Evolutionary conservation across 1,140 invertebrate genomes (phyloP), one percentile per base, ranked within the genome.

Genomic region (Zaprionus camerounensis): DNA sequence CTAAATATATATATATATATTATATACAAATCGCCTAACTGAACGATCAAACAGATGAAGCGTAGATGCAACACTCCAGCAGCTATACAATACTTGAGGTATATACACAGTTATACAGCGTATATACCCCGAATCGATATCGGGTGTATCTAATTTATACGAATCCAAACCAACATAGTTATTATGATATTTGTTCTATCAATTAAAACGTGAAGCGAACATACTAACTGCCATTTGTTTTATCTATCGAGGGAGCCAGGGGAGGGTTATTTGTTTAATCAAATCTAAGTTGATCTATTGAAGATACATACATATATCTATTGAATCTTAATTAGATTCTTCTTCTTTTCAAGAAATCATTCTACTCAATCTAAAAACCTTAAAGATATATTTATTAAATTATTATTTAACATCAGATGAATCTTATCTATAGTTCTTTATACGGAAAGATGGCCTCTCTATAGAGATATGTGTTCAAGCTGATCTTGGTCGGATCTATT

Each of bases 121-220:
- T 72, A 80, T 77, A 56, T 81, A 67, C 63, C n/a, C 28, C 26
- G 64, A 9, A 31, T 31, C 31, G 65, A 66, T 41, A 56, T 63
- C 41, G 65, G 76, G 79, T 80, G 57, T 81, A 76, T 80, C 78
- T 61, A 44, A 82, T 83, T 82, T 82, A 84, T 84, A 81, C 69
- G 46, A 62, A 62, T 70, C 51, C 49, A 53, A 84, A 38, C 58
- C 74, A 82, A 44, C 46, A 65, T 82, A 86, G 82, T 73, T 82
- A 86, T 73, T 86, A 82, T 71, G 62, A 81, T 68, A 82, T 82
- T 80, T 73, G 77, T 85, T 85, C 66, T 69, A 75, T 81, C 68
- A 67, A 80, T 79, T 85, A 76, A 86, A 86, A 70, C 57, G 66
- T 77, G 66, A 82, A 76, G 53, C 57, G 62, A 72, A 65, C 49